These are phyloP conservation scores for Girardinichthys multiradiatus DNA, from an alignment of 2,113 vertebrate genomes.

Conservation along the genomic window DNA sequence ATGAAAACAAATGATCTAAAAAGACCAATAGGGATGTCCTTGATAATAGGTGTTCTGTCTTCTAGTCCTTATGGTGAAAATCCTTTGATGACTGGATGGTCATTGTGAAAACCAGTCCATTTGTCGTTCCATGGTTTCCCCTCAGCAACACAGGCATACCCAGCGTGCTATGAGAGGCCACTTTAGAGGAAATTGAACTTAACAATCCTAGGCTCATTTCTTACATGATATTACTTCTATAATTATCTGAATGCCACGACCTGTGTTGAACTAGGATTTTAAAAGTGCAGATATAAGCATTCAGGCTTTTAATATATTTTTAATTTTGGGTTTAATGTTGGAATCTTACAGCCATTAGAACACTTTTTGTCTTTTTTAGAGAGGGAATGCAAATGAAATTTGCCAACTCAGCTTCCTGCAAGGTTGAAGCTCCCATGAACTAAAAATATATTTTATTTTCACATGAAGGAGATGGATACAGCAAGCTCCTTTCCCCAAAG, in stretches of 20 bases:
- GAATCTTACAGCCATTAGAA: neutral
- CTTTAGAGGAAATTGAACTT: neutral
- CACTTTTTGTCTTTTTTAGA: neutral
- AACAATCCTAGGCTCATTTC: neutral
- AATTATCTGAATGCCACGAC: neutral
- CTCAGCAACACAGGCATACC: neutral
- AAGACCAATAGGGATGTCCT: neutral
- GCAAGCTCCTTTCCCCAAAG: conserved; percentile 28
- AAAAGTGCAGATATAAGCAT: neutral
- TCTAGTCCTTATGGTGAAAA: neutral
- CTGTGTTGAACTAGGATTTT: neutral
- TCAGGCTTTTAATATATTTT: neutral
- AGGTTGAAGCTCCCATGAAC: conserved; percentile 52
- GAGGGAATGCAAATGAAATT: conserved; percentile 25
- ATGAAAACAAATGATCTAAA: neutral
- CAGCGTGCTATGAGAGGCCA: neutral
- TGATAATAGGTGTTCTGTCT: neutral
- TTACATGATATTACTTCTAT: neutral
- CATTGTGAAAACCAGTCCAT: neutral
- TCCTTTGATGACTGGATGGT: neutral
- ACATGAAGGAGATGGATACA: conserved; percentile 43
- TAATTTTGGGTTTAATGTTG: neutral
- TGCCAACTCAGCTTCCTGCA: conserved; percentile 40
- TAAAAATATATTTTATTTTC: conserved; percentile 64
- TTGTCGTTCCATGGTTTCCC: neutral